A percentile compares a stretch with the other conserved stretches of the same genome.
phyloP scores from a whole-genome alignment of 2,113 vertebrate species.

The Machaerirhynchus nigripectus region DNA sequence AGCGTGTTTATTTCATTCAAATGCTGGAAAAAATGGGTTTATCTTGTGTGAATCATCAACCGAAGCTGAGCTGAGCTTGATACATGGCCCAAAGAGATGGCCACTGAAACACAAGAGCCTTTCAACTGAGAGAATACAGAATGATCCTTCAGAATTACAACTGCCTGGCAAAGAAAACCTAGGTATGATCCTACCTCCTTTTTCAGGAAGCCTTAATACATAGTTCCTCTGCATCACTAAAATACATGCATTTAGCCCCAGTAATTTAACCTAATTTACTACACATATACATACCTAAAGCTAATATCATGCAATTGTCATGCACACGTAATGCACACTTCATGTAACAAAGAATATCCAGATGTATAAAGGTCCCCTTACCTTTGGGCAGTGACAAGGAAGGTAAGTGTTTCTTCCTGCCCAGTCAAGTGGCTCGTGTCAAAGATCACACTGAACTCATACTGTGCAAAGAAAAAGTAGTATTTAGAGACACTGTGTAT shows the following conservation, averaged over 20 bases:
- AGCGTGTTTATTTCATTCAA: neutral
- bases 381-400: constrained; percentile 91
- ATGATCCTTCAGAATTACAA: neutral
- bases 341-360: neutral
- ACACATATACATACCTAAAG: neutral
- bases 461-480: constrained; percentile 72
- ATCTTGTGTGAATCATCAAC: neutral
- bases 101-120: neutral
- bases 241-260: neutral
- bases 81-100: neutral
- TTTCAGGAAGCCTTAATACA: neutral
- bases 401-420: constrained; percentile 85
- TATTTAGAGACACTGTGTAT: neutral
- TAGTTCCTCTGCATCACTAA: neutral
- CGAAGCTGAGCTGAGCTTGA: neutral
- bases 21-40: constrained; percentile 10
- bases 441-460: constrained; percentile 93
- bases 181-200: neutral
- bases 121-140: neutral
- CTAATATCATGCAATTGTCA: neutral
- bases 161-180: neutral
- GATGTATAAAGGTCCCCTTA: constrained; percentile 2
- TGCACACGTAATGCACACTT: neutral
- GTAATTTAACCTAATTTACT: neutral
- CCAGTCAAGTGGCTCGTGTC: constrained; percentile 93